Conservation (phyloP, 2,888 invertebrate genomes). For the Therioaphis trifolii region DNA sequence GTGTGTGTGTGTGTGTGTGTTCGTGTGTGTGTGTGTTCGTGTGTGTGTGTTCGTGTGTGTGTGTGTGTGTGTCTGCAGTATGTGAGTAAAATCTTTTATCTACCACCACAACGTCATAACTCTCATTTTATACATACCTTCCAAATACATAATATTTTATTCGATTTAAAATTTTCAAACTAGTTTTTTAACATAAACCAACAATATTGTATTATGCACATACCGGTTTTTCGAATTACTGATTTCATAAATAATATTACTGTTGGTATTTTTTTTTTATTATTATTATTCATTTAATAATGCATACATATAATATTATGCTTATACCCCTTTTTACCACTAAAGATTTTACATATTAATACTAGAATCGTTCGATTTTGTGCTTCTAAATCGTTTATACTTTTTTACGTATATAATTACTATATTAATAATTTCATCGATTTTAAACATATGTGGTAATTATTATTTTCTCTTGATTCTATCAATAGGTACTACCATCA, state of each 20-base stretch:
- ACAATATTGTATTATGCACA: neutral
- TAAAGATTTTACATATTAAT: too few relatives aligned
- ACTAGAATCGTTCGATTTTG: too few relatives aligned
- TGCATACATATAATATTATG: constrained; percentile 19
- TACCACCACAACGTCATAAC: constrained; percentile 33
- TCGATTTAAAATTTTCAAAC: constrained; percentile 42
- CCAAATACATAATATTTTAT: neutral
- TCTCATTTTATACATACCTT: constrained; percentile 10
- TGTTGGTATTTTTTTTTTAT: constrained; percentile 25
- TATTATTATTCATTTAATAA: constrained; percentile 3
- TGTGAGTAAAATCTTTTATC: constrained; percentile 19
- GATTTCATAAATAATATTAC: constrained; percentile 29
- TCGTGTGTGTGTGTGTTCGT: neutral
- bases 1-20: neutral
- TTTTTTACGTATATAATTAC: neutral
- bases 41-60: too few relatives aligned
- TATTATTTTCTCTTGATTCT: constrained; percentile 13
- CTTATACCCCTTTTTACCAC: too few relatives aligned
- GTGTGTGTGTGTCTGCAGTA: neutral
- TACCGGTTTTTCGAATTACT: constrained; percentile 43
- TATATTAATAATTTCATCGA: constrained; percentile 27
- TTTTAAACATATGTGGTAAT: constrained; percentile 36
- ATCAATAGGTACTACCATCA: too few relatives aligned
- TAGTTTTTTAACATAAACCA: constrained; percentile 30
- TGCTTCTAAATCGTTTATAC: too few relatives aligned